Evolutionary conservation across 2,888 invertebrate genomes (phyloP), one percentile per base, ranked within the genome.

Genomic region (Drosophila cognata): DNA sequence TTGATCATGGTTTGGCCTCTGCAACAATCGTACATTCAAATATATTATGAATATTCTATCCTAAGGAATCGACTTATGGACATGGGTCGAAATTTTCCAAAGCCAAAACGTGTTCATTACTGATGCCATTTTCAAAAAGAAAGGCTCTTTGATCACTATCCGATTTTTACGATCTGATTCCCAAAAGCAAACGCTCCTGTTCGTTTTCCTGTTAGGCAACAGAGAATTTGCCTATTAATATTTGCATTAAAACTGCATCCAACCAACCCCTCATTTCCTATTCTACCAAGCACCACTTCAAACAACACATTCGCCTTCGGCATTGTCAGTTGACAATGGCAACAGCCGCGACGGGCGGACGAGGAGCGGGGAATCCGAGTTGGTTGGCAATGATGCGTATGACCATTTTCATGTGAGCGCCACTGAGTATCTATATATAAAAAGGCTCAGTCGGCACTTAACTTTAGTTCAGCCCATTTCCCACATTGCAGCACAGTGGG

Each of bases 191-290:
- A 2, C 11, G 43, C 43, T 21, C 43, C 21, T 8, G 46, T 46
- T 46, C 8, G 25, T 71, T 50, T 77, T 74, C 48, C 68, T 86
- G 76, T 81, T 72, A 52, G 72, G 84, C 71, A 69, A 73, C 74
- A 73, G 67, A 87, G 84, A 85, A 87, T 77, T 84, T 87, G 75
- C 77, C 88, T 84, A 84, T 87, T 89, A 85, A 89, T 85, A 87
- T 89, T 89, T 85, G 79, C 89, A 84, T 89, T 89, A 74, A 88
- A 79, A 77, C 75, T 77, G 79, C 77, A 72, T 50, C 36, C 59
- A 56, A 35, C 31, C 10, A 41, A 46, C 25, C 10, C 18, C 36
- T 64, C 61, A 11, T 16, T 25, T 4, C 29, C 38, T n/a, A 28
- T 38, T 38, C 38, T 33, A 5, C n/a, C 11, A 58, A 29, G 16